Evolutionary conservation across 2,797 vertebrate species (phyloP).

Genomic region (Kryptopterus vitreolus): DNA sequence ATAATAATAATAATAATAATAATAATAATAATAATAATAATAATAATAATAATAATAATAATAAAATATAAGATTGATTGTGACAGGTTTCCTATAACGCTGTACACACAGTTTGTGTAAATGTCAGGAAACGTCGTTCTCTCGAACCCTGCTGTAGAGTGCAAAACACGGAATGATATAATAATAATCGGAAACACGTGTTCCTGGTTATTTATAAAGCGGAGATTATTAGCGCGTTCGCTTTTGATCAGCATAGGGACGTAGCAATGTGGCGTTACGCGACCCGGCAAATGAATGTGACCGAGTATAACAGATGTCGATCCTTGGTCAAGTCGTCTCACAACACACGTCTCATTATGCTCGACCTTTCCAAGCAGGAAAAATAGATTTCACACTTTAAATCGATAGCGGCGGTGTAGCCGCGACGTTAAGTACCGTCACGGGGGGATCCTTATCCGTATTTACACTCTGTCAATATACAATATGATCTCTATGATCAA

Average conservation of each 20-base stretch:
- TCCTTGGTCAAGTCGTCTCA: neutral
- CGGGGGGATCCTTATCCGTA: neutral
- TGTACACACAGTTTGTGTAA: neutral
- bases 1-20: too few species aligned
- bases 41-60: too few species aligned
- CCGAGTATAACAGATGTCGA: neutral
- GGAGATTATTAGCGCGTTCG: too few species aligned
- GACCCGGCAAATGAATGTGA: neutral
- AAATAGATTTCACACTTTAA: conserved; percentile 22
- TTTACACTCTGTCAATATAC: neutral
- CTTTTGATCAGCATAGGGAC: neutral
- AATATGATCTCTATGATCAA: too few species aligned
- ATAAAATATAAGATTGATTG: too few species aligned
- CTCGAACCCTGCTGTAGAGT: neutral
- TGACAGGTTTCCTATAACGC: neutral
- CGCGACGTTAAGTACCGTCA: neutral
- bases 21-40: too few species aligned
- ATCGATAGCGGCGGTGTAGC: neutral
- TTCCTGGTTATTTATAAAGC: neutral
- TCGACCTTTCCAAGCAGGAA: conserved; percentile 18
- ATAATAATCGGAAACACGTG: neutral
- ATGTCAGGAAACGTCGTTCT: neutral
- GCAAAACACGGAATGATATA: neutral
- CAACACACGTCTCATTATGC: neutral
- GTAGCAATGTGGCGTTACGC: neutral